phyloP scores from a whole-genome alignment of 1,140 invertebrate species.

The Monochamus saltuarius region DNA sequence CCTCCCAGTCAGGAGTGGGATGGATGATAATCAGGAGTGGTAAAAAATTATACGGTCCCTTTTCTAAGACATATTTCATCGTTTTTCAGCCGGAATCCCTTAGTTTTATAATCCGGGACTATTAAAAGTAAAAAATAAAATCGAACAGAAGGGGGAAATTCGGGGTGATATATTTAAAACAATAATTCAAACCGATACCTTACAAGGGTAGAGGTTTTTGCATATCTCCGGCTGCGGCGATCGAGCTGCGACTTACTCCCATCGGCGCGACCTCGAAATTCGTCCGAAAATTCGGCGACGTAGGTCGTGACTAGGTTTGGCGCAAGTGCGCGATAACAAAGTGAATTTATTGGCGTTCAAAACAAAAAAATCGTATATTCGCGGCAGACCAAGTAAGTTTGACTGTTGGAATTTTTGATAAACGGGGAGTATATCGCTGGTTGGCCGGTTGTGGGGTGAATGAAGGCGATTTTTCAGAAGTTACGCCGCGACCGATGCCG shows the following conservation, averaged over 20 bases:
- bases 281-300: neutral
- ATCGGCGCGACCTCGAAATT: neutral
- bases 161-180: conserved; percentile 20
- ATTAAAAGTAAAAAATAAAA: conserved; percentile 23
- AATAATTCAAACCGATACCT: conserved; percentile 23
- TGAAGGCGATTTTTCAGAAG: conserved; percentile 19
- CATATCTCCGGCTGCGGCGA: conserved; percentile 7
- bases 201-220: conserved; percentile 18
- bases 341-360: conserved; percentile 21
- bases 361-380: conserved; percentile 19
- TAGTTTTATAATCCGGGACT: conserved; percentile 21
- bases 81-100: conserved; percentile 15
- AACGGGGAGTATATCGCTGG: neutral
- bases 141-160: conserved; percentile 19
- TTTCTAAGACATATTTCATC: conserved; percentile 15
- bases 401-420: neutral
- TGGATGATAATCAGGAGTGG: too few relatives aligned
- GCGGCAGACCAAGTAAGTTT: conserved; percentile 1
- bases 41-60: too few relatives aligned
- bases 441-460: conserved; percentile 3
- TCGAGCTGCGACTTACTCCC: neutral
- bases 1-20: neutral
- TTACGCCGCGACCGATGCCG: conserved; percentile 7
- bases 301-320: neutral
- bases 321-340: conserved; percentile 16